Evolutionary conservation across 2,113 vertebrate genomes (phyloP).

Genomic region (Syngnathus scovelli): DNA sequence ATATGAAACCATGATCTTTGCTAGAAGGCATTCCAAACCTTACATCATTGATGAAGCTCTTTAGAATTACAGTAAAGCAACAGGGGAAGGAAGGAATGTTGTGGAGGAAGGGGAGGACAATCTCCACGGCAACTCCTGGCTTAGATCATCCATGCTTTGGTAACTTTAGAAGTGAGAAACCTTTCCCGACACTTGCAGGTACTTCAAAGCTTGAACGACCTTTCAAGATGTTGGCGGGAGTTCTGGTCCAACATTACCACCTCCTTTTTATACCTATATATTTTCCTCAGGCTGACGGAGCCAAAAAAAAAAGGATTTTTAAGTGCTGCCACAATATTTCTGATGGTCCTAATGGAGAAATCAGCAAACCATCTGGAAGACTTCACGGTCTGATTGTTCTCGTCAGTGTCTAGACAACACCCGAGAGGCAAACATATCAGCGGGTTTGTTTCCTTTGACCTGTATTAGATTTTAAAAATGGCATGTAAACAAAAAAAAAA

Average conservation of each 20-base stretch:
- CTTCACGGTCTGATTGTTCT: constrained; percentile 38
- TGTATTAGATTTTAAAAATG: constrained; percentile 14
- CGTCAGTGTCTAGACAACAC: constrained; percentile 44
- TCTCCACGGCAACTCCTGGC: constrained; percentile 16
- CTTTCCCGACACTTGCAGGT: constrained; percentile 3
- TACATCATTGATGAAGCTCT: constrained; percentile 6
- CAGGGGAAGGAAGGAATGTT: constrained; percentile 19
- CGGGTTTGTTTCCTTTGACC: constrained; percentile 25
- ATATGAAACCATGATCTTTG: constrained; percentile 14
- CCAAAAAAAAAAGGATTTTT: constrained; percentile 24
- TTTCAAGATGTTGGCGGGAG: constrained; percentile 50
- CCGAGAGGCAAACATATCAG: constrained; percentile 26
- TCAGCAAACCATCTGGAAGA: constrained; percentile 50
- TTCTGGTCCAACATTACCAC: constrained; percentile 18
- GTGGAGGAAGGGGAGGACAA: constrained; percentile 12
- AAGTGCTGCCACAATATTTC: constrained; percentile 39
- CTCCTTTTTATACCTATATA: constrained; percentile 9
- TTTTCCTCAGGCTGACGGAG: constrained; percentile 14
- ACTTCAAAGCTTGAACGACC: constrained; percentile 29
- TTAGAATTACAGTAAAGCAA: constrained; percentile 46
- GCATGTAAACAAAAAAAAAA: constrained; percentile 6
- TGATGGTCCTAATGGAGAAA: constrained; percentile 26
- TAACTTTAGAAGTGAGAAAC: constrained; percentile 5
- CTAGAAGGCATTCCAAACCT: constrained; percentile 2
- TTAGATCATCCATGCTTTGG: constrained; percentile 29